A percentile compares a stretch with the other conserved stretches of the same genome.
These are phyloP conservation scores for Stercorarius parasiticus DNA, from an alignment of 2,113 vertebrate genomes.

Conservation along the genomic window DNA sequence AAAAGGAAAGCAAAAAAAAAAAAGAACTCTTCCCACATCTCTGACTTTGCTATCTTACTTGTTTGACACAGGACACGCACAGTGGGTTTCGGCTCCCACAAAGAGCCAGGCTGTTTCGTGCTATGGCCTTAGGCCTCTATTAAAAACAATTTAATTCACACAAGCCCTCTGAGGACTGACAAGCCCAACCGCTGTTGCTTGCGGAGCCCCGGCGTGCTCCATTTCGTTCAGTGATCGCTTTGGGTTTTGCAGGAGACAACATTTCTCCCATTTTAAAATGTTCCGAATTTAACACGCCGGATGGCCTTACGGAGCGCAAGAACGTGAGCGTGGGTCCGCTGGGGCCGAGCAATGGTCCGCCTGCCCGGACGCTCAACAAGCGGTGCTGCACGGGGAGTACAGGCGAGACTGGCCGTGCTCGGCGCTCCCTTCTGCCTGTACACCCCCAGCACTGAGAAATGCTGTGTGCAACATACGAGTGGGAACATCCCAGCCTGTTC, in stretches of 20 bases:
- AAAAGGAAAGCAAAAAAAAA: neutral
- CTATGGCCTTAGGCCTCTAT: constrained; percentile 57
- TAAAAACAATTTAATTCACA: constrained; percentile 62
- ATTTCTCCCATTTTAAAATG: neutral
- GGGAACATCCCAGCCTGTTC: neutral
- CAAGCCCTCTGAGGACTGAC: constrained; percentile 52
- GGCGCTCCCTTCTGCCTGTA: neutral
- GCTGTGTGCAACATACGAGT: neutral
- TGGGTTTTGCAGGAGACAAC: constrained; percentile 9
- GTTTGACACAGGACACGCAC: neutral
- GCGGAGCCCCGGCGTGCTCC: neutral
- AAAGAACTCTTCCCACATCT: neutral
- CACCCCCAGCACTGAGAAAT: neutral
- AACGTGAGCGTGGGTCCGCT: fast-evolving
- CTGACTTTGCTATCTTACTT: constrained; percentile 5
- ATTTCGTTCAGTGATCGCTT: constrained; percentile 47
- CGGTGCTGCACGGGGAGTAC: neutral
- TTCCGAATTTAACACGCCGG: neutral
- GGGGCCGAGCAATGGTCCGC: neutral
- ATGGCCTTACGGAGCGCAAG: neutral
- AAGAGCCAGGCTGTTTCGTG: constrained; percentile 43
- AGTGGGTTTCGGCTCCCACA: constrained; percentile 19
- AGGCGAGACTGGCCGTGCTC: neutral
- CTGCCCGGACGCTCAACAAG: neutral
- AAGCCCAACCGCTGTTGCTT: constrained; percentile 47